Evolutionary conservation across 2,888 invertebrate species (phyloP), one percentile per base, ranked within the genome.

Genomic region (Taphrorychus bicolor): DNA sequence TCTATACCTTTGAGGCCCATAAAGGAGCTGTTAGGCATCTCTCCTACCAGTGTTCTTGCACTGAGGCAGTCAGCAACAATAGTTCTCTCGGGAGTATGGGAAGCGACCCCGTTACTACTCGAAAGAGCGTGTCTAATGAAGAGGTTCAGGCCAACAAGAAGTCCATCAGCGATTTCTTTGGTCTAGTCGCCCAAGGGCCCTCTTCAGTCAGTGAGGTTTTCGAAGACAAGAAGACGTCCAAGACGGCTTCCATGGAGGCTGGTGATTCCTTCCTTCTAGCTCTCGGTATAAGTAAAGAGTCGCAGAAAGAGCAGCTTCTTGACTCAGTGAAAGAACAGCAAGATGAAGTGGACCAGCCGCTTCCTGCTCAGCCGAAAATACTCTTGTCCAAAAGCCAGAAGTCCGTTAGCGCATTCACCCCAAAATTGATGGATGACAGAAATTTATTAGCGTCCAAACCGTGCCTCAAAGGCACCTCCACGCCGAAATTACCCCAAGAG

Each of bases 1-100:
- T 83, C 11, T 82, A 83, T 74, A 76, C 84, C 11, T 79, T 87
- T 23, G 81, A 82, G 72, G 85, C 84, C 0, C 87, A 87, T 71
- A 84, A 84, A 18, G 83, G 83, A 70, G 82, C 84, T 69, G 82
- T 87, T 0, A 81, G 79, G 7, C 84, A 80, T 72, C 81, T 87
- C 17, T 76, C 82, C 14, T 87, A 85, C 73, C 86, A 86, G 75
- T 74, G 54, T 9, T 2, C 11, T 19, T n/a, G 32, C 18, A 53
- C 58, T 14, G 51, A 57, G n/a, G 18, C 14, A 14, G 17, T 17
- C 2, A 45, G 14, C 11, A 53, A 32, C 5, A 54, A 19, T 19
- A 51, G 48, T 22, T 63, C 68, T 18, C 2, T 58, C 59, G 68
- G 19, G 11, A 66, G 40, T 45, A 18, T 24, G 32, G 60, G 16